Conservation (phyloP, 1,140 invertebrate genomes). For the Pachyrhynchus sulphureomaculatus region DNA sequence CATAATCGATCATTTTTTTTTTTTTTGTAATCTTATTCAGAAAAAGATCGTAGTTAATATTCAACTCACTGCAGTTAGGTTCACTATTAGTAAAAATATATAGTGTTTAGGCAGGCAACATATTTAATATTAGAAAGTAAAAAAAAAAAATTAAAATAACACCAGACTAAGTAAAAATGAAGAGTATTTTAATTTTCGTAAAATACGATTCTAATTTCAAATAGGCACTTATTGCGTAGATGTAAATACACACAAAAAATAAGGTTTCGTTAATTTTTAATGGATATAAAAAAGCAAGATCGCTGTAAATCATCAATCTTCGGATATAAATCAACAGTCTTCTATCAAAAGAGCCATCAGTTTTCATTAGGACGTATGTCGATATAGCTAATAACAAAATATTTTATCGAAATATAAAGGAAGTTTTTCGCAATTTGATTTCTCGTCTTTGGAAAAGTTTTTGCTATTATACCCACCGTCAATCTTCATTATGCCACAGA, state of each 20-base stretch:
- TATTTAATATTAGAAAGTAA: too few species aligned
- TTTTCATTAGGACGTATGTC: constrained; percentile 25
- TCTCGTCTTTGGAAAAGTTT: constrained; percentile 20
- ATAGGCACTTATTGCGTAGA: too few species aligned
- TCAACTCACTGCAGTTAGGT: too few species aligned
- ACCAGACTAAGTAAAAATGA: too few species aligned
- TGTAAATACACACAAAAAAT: not conserved
- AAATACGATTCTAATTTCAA: too few species aligned
- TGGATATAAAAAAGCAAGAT: constrained; percentile 8
- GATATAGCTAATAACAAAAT: constrained; percentile 25
- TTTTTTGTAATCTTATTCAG: too few species aligned
- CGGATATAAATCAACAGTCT: constrained; percentile 21
- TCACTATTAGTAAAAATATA: too few species aligned
- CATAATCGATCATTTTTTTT: too few species aligned
- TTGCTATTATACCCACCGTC: constrained; percentile 20
- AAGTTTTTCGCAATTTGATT: constrained; percentile 14
- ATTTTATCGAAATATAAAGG: constrained; percentile 18
- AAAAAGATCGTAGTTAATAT: too few species aligned
- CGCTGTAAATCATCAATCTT: constrained; percentile 10
- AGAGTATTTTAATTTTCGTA: too few species aligned
- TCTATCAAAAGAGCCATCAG: constrained; percentile 27
- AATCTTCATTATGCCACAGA: constrained; percentile 23
- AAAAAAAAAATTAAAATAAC: too few species aligned
- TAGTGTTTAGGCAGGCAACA: too few species aligned
- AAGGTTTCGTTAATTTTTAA: constrained; percentile 7